Conservation (phyloP, 2,888 invertebrate species). For the Timandra comae region DNA sequence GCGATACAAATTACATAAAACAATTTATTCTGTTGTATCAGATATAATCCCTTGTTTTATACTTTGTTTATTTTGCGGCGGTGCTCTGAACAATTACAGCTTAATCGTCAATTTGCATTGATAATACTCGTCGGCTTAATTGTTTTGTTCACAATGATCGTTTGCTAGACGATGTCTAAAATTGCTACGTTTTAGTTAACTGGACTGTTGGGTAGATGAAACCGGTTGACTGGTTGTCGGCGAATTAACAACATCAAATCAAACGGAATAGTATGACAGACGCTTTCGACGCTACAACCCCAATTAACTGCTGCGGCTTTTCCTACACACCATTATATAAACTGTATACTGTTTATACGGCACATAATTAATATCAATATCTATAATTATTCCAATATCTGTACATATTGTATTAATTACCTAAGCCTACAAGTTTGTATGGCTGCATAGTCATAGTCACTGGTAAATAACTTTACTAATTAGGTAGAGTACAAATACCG, state of each 20-base stretch:
- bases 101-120: slow-evolving; percentile 48
- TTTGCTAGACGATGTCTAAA: slow-evolving; percentile 12
- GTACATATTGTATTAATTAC: no score
- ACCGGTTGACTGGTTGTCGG: neutral
- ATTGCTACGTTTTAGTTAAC: slow-evolving; percentile 10
- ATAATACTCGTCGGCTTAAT: slow-evolving; percentile 33
- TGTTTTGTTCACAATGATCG: slow-evolving; percentile 31
- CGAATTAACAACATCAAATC: slow-evolving; percentile 1
- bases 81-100: slow-evolving; percentile 34
- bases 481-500: no score
- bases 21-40: slow-evolving; percentile 7
- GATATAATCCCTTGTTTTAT: slow-evolving; percentile 30
- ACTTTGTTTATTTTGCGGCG: slow-evolving; percentile 35
- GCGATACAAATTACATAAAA: slow-evolving; percentile 1
- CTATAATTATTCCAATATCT: no score
- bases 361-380: no score
- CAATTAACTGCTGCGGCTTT: neutral
- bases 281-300: neutral
- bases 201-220: neutral
- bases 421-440: no score
- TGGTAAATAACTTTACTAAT: no score
- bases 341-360: no score
- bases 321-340: no score
- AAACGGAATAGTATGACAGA: slow-evolving; percentile 1
- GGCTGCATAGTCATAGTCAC: no score